Evolutionary conservation across 2,888 invertebrate genomes (phyloP), one percentile per base, ranked within the genome.

Genomic region (Macrophya annulata): DNA sequence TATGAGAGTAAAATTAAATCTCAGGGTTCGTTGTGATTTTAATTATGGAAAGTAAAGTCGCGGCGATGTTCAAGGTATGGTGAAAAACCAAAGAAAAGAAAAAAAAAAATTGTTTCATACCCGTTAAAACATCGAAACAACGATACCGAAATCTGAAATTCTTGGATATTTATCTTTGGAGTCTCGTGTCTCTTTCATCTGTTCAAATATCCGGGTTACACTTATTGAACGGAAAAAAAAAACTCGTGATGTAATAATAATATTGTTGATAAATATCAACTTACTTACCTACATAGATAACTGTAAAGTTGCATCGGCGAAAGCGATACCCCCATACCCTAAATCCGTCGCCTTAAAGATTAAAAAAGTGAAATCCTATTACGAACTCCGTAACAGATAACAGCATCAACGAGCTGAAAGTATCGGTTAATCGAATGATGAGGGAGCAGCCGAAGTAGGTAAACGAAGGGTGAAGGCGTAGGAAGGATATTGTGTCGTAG

Each of bases 1-100:
- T 90, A 90, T 88, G 89, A 88, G 88, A 87, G 86, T 85, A 88
- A 90, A 90, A 92, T 91, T 92, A 91, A 90, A 92, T 92, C 92
- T 91, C 89, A 89, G 88, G 88, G 90, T 89, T 43, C 25, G 79
- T 62, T 51, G 88, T 87, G 89, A 90, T 90, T 92, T 91, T 92
- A 90, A 92, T 91, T 92, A 90, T 88, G 88, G 85, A 86, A 90
- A 89, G 90, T 87, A 88, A 89, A 89, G 89, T 88, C 62, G 59
- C 62, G 59, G 21, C 81, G 62, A 62, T 12, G 65, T 17, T 59
- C n/a, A 55, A 37, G 51, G 55, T n/a, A 37, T 12, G 31, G 37
- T 71, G 17, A 31, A 12, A 71, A 31, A n/a, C n/a, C n/a, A 31
- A 31, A 31, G 3, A 2, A 31, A 31, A 31, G 1, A 31, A 31